Percentiles rank a stretch among this genome's conserved stretches.
Conservation (phyloP, 1,140 invertebrate species). For the Eubasilissa regina region DNA sequence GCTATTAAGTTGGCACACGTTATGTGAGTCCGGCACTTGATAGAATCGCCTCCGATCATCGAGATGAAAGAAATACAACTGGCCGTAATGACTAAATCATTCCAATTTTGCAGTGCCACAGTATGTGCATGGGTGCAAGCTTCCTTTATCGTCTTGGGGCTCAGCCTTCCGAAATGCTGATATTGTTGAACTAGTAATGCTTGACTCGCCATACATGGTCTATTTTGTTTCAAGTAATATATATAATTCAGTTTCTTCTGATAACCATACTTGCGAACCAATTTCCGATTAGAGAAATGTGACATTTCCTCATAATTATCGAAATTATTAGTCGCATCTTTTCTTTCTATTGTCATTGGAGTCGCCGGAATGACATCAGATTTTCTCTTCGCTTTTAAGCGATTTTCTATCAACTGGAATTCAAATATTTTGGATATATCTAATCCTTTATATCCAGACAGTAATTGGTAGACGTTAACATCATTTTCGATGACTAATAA, state of each 20-base stretch:
- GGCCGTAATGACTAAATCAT: conserved; percentile 71
- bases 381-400: conserved; percentile 61
- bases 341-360: not conserved
- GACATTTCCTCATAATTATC: conserved; percentile 67
- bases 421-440: conserved; percentile 74
- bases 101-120: conserved; percentile 74
- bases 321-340: conserved; percentile 18
- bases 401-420: conserved; percentile 70
- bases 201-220: conserved; percentile 77
- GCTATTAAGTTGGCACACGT: conserved; percentile 71
- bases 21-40: conserved; percentile 74
- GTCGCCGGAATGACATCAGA: conserved; percentile 40
- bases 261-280: conserved; percentile 75
- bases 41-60: conserved; percentile 75
- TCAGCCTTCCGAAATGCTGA: conserved; percentile 67
- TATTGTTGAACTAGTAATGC: conserved; percentile 70
- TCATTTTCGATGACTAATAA: conserved; percentile 67
- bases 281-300: conserved; percentile 72
- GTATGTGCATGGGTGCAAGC: conserved; percentile 74
- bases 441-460: conserved; percentile 74
- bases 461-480: conserved; percentile 73
- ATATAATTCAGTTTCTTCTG: conserved; percentile 76
- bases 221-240: conserved; percentile 77
- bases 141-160: conserved; percentile 71
- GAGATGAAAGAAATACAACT: conserved; percentile 77